Evolutionary conservation across 2,888 invertebrate species (phyloP), one percentile per base, ranked within the genome.

Genomic region (Yponomeuta sedellus): DNA sequence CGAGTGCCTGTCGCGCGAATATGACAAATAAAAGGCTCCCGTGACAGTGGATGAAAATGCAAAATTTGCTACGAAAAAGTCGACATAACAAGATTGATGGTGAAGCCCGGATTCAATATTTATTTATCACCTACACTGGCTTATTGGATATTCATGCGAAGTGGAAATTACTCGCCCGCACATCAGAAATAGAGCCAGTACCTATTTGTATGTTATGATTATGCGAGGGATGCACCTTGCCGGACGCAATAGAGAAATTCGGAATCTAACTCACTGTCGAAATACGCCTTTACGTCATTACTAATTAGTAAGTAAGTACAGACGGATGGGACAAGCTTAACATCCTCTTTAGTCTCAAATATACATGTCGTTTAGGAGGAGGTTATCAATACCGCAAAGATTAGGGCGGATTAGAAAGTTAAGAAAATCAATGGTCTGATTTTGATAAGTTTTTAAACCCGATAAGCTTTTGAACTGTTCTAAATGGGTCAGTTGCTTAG

Each of bases 51-150:
- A 70, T 73, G 77, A 71, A 77, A 77, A 77, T 73, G 73, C 71
- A 72, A 73, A 66, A 71, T 69, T 72, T 73, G 66, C 71, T 71
- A 70, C 73, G 76, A 78, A 80, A 80, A 79, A 78, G 76, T 78
- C 74, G 70, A 79, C 75, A 72, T 75, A 78, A 78, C 76, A 75
- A 78, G 75, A 81, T 80, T 81, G 76, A 80, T 80, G 74, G 74
- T 73, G 73, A 70, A 74, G 70, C 71, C 70, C 65, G 73, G 72
- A 74, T 76, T 75, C 72, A 76, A 78, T 78, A 78, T 80, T 79
- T 76, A 78, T 78, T 77, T 75, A 74, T 68, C 69, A 66, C 70
- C 64, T 69, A 67, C 66, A n/a, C n/a, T n/a, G n/a, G 67, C 69
- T 69, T 72, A 71, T 77, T 74, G 72, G 72, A 75, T 74, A 69